phyloP scores from a whole-genome alignment of 53 echinoderm and acorn worm species.

The Luidia sarsii region DNA sequence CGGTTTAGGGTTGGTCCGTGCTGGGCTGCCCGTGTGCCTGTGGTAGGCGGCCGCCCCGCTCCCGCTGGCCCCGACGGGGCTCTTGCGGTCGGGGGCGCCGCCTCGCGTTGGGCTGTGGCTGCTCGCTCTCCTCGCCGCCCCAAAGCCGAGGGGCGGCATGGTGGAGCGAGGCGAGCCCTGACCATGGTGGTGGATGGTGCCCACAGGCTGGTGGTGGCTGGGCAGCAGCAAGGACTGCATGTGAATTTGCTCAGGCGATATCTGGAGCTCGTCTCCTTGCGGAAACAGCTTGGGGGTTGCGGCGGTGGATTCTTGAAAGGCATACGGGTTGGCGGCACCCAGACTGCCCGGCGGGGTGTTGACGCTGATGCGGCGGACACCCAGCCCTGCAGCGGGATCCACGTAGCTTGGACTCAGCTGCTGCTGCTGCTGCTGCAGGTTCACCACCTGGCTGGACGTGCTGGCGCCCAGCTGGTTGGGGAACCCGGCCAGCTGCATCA shows the following conservation, averaged over 20 bases:
- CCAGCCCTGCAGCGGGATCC: slow-evolving; percentile 36
- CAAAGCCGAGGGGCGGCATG: slow-evolving; percentile 48
- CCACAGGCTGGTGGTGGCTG: slow-evolving; percentile 65
- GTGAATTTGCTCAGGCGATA: slow-evolving; percentile 60
- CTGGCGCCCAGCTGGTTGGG: slow-evolving; percentile 37
- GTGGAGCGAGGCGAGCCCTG: slow-evolving; percentile 61
- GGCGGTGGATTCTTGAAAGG: slow-evolving; percentile 59
- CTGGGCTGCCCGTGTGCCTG: slow-evolving; percentile 67
- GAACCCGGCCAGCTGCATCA: slow-evolving; percentile 47
- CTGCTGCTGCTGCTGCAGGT: no score
- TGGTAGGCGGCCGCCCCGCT: slow-evolving; percentile 42
- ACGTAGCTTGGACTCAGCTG: slow-evolving; percentile 38
- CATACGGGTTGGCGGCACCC: slow-evolving; percentile 40
- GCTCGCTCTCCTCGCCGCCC: slow-evolving; percentile 39
- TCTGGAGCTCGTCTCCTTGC: slow-evolving; percentile 49
- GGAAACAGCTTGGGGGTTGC: slow-evolving; percentile 48
- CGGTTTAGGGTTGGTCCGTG: slow-evolving; percentile 91
- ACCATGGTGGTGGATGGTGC: slow-evolving; percentile 67
- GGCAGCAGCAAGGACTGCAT: slow-evolving; percentile 55
- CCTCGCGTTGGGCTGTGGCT: slow-evolving; percentile 66
- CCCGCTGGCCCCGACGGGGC: slow-evolving; percentile 10
- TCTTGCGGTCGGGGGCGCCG: slow-evolving; percentile 33
- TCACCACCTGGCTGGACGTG: slow-evolving; percentile 40
- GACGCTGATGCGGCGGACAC: slow-evolving; percentile 52
- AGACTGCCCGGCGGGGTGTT: slow-evolving; percentile 31